A percentile compares a stretch with the other conserved stretches of the same genome.
phyloP scores from a whole-genome alignment of 1,140 invertebrate species.

The Rhyzopertha dominica region DNA sequence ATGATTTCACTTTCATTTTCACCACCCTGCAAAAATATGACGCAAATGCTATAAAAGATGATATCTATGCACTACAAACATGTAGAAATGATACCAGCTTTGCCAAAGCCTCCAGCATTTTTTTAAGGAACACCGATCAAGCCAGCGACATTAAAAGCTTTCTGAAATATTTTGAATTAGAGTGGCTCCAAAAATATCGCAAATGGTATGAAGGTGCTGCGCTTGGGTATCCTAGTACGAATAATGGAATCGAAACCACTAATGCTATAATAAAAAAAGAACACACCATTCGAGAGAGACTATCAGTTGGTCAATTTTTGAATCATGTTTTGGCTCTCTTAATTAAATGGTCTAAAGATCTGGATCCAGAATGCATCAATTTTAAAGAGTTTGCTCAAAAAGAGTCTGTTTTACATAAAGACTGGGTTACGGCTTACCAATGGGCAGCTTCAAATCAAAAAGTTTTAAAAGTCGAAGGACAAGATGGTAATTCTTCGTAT shows the following conservation, averaged over 20 bases:
- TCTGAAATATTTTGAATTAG: conserved; percentile 5
- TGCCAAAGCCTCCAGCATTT: too few relatives aligned
- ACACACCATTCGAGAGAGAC: conserved; percentile 4
- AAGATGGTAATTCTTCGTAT: too few relatives aligned
- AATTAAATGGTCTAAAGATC: conserved; percentile 10
- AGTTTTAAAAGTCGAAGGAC: too few relatives aligned
- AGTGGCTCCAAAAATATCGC: background rate
- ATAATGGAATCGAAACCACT: conserved; percentile 7
- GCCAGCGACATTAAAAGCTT: background rate
- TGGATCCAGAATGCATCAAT: background rate
- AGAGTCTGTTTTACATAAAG: too few relatives aligned
- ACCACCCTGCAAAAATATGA: too few relatives aligned
- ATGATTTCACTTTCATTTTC: too few relatives aligned
- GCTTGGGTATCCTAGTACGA: conserved; percentile 7
- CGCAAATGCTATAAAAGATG: too few relatives aligned
- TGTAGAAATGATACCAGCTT: too few relatives aligned
- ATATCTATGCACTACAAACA: too few relatives aligned
- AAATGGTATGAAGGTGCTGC: conserved; percentile 6
- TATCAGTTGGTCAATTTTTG: conserved; percentile 6
- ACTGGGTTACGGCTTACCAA: too few relatives aligned
- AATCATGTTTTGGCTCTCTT: background rate
- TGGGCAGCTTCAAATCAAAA: too few relatives aligned
- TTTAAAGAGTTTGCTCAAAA: conserved; percentile 2
- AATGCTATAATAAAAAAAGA: conserved; percentile 10
- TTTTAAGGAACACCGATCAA: background rate